A percentile compares a stretch with the other conserved stretches of the same genome.
These are phyloP conservation scores for Acholoe squamosa DNA, from an alignment of 2,888 invertebrate genomes.

Conservation along the genomic window DNA sequence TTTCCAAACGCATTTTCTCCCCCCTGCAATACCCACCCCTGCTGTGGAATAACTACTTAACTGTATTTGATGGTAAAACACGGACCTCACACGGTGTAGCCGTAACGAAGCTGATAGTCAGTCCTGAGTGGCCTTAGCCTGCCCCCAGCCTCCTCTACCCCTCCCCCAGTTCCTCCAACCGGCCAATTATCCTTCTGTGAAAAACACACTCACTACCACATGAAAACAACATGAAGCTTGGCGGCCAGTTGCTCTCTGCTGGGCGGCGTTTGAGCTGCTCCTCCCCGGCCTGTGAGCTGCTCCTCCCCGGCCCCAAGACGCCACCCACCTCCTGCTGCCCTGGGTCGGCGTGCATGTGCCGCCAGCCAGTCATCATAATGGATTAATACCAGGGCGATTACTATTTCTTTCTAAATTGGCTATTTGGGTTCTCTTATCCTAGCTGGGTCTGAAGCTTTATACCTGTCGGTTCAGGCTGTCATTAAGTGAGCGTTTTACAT, in stretches of 20 bases:
- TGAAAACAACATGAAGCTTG: too few relatives aligned
- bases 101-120: constrained; percentile 30
- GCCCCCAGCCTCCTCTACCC: neutral
- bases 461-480: too few relatives aligned
- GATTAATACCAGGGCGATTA: constrained; percentile 19
- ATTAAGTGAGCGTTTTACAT: too few relatives aligned
- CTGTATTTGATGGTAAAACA: neutral
- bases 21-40: neutral
- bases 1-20: too few relatives aligned
- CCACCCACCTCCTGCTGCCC: too few relatives aligned
- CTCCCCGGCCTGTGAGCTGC: neutral
- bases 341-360: neutral
- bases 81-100: constrained; percentile 6
- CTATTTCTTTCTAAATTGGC: neutral
- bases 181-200: neutral
- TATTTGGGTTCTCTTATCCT: neutral
- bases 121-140: neutral
- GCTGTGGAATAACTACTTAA: neutral
- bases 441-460: neutral
- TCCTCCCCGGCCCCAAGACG: neutral
- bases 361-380: neutral
- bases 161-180: neutral
- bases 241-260: neutral
- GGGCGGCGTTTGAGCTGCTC: neutral
- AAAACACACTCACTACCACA: too few relatives aligned